Evolutionary conservation across 2,888 invertebrate species (phyloP).

Genomic region (Ctenicera cuprea): DNA sequence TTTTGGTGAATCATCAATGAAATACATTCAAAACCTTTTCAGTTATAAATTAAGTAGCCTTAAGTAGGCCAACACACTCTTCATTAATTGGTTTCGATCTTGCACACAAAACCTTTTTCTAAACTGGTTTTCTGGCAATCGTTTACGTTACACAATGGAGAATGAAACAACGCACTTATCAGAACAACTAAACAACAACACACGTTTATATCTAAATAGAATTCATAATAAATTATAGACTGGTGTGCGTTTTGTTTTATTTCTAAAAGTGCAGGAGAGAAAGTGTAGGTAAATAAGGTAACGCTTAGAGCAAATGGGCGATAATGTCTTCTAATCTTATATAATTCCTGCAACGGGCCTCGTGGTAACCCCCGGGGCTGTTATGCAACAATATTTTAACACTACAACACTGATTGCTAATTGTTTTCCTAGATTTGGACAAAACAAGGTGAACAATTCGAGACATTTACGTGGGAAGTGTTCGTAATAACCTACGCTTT

Average conservation of each 20-base stretch:
- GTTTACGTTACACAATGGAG: constrained; percentile 5
- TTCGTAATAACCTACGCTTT: not conserved
- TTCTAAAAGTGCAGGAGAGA: constrained; percentile 41
- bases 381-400: not conserved
- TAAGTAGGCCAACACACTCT: constrained; percentile 22
- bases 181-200: not conserved
- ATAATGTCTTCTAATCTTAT: constrained; percentile 44
- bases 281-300: constrained; percentile 48
- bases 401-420: not conserved
- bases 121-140: constrained; percentile 21
- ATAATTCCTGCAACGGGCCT: constrained; percentile 37
- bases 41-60: constrained; percentile 7
- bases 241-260: constrained; percentile 37
- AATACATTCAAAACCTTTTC: constrained; percentile 8
- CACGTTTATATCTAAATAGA: constrained; percentile 7
- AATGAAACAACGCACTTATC: constrained; percentile 7
- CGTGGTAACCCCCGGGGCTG: constrained; percentile 9
- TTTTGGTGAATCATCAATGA: constrained; percentile 14
- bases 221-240: constrained; percentile 11
- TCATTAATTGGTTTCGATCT: constrained; percentile 19
- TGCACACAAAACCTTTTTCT: constrained; percentile 1
- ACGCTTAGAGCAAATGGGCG: constrained; percentile 46
- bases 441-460: constrained; percentile 4
- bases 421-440: constrained; percentile 9
- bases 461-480: not conserved